Percentiles rank a stretch among this genome's conserved stretches.
These are phyloP conservation scores for Leptinotarsa tumamoca DNA, from an alignment of 2,888 invertebrate species.

Conservation along the genomic window DNA sequence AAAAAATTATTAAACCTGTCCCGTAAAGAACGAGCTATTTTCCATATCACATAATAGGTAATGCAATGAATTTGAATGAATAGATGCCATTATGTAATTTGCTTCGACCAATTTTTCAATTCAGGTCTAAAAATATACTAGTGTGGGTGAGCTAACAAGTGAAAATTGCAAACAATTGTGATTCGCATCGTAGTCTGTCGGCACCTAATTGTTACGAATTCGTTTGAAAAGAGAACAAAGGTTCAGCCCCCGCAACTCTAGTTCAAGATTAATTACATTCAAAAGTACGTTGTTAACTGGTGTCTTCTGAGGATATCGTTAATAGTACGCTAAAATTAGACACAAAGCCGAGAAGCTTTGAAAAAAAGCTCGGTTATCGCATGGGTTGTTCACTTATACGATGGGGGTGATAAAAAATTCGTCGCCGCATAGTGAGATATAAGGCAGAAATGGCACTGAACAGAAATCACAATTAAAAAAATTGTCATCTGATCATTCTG, in stretches of 20 bases:
- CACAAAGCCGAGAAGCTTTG: no score
- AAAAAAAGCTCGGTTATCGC: no score
- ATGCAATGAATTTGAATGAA: background rate
- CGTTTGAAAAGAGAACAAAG: constrained; percentile 2
- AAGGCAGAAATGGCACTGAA: no score
- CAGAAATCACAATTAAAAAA: no score
- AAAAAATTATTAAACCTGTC: background rate
- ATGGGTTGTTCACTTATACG: no score
- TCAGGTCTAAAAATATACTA: background rate
- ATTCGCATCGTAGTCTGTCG: constrained; percentile 16
- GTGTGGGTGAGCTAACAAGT: constrained; percentile 7
- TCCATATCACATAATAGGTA: background rate
- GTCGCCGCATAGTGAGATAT: no score
- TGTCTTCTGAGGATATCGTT: background rate
- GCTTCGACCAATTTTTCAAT: constrained; percentile 14
- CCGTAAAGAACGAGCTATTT: background rate
- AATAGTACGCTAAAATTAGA: no score
- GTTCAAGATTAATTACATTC: background rate
- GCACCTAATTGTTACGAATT: constrained; percentile 4
- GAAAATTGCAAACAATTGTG: constrained; percentile 16
- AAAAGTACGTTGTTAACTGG: background rate
- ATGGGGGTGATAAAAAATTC: no score
- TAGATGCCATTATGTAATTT: constrained; percentile 6
- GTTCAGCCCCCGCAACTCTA: background rate
- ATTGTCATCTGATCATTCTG: no score